Evolutionary conservation across 2,888 invertebrate species (phyloP).

Genomic region (Julus scandinavius): DNA sequence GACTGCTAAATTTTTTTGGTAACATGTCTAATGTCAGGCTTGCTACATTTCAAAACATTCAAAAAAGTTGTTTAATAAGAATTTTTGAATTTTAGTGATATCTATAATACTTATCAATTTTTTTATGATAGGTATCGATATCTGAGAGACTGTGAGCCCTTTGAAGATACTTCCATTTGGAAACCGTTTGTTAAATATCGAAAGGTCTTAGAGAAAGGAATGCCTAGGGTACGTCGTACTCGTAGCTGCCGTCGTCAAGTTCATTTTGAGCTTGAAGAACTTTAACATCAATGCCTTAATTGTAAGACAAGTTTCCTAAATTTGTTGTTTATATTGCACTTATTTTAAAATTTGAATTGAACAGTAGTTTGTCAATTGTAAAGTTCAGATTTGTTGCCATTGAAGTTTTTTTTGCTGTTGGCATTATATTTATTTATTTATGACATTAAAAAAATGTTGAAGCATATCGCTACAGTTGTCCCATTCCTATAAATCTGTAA

Average conservation of each 20-base stretch:
- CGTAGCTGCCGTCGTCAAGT: too few species aligned
- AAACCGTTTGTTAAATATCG: background rate
- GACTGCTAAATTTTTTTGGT: too few species aligned
- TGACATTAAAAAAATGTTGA: background rate
- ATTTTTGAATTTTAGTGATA: too few species aligned
- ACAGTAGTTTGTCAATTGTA: background rate
- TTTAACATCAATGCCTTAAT: too few species aligned
- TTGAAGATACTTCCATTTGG: background rate
- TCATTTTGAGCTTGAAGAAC: too few species aligned
- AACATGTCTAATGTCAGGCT: too few species aligned
- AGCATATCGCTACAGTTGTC: background rate
- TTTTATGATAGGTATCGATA: background rate
- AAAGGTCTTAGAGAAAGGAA: background rate
- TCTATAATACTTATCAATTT: background rate
- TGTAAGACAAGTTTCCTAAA: too few species aligned
- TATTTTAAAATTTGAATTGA: too few species aligned
- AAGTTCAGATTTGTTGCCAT: background rate
- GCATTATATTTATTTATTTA: background rate
- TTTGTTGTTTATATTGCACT: too few species aligned
- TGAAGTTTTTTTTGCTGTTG: background rate
- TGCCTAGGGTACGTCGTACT: background rate
- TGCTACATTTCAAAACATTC: too few species aligned
- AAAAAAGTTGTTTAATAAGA: too few species aligned
- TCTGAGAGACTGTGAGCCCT: background rate
- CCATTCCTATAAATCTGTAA: background rate